phyloP scores from a whole-genome alignment of 1,140 invertebrate genomes.

The Goniozus legneri region DNA sequence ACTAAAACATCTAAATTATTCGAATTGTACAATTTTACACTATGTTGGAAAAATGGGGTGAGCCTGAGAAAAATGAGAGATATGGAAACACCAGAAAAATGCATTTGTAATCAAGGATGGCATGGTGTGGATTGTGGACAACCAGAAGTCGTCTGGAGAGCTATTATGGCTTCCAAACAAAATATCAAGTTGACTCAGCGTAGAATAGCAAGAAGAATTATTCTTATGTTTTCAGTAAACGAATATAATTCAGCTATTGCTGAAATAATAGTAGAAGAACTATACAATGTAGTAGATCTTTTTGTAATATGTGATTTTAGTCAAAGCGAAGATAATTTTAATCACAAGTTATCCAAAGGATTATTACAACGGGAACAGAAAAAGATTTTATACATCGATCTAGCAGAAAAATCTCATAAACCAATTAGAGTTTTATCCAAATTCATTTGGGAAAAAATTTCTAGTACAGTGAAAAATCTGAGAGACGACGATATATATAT shows the following conservation, averaged over 20 bases:
- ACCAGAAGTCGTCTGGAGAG: slow-evolving; percentile 65
- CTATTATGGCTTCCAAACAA: slow-evolving; percentile 59
- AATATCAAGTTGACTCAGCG: slow-evolving; percentile 51
- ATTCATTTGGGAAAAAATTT: slow-evolving; percentile 51
- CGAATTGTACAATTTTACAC: slow-evolving; percentile 52
- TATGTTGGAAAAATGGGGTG: slow-evolving; percentile 57
- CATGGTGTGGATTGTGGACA: slow-evolving; percentile 65
- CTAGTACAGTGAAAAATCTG: slow-evolving; percentile 50
- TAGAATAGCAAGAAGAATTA: slow-evolving; percentile 51
- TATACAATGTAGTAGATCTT: slow-evolving; percentile 61
- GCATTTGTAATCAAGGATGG: slow-evolving; percentile 60
- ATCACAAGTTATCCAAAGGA: slow-evolving; percentile 41
- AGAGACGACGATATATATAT: slow-evolving; percentile 62
- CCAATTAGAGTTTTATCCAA: slow-evolving; percentile 32
- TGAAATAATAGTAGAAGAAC: slow-evolving; percentile 61
- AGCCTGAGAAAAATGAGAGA: slow-evolving; percentile 48
- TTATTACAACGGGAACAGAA: slow-evolving; percentile 42
- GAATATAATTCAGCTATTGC: slow-evolving; percentile 57
- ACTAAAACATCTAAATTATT: slow-evolving; percentile 45
- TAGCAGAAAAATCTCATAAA: slow-evolving; percentile 32
- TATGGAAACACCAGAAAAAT: slow-evolving; percentile 42
- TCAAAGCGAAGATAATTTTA: slow-evolving; percentile 48
- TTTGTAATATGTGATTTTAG: slow-evolving; percentile 62
- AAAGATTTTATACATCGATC: slow-evolving; percentile 60
- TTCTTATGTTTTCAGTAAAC: slow-evolving; percentile 59